These are phyloP conservation scores for Dendrophyllia cribrosa DNA, from an alignment of 64 coral and sea anemone species.

Conservation along the genomic window DNA sequence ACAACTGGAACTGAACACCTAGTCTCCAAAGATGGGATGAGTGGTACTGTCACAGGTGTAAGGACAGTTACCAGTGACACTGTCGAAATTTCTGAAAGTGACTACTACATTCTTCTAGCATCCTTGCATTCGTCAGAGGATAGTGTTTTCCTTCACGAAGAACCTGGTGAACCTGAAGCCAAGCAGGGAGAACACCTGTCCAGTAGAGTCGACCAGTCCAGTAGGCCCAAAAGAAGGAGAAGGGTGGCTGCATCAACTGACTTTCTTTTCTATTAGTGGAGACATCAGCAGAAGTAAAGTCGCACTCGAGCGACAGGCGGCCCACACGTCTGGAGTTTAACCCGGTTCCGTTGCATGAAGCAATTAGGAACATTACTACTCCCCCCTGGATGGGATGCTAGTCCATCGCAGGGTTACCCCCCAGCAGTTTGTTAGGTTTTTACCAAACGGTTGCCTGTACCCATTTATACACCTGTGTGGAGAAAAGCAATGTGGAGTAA, in stretches of 20 bases:
- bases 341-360: too few relatives aligned
- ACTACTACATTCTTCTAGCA: conserved; percentile 41
- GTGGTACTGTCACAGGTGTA: conserved; percentile 15
- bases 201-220: conserved; percentile 9
- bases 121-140: conserved; percentile 48
- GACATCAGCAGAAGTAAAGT: not conserved
- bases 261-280: conserved; percentile 30
- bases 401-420: too few relatives aligned
- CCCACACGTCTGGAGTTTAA: too few relatives aligned
- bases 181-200: conserved; percentile 16
- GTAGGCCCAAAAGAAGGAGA: conserved; percentile 38
- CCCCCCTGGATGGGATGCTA: too few relatives aligned
- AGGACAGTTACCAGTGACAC: conserved; percentile 33
- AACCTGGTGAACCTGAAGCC: conserved; percentile 14
- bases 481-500: too few relatives aligned
- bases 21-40: conserved; percentile 44
- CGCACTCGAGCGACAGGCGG: too few relatives aligned
- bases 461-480: too few relatives aligned
- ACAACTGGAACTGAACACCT: conserved; percentile 42
- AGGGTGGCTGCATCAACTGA: conserved; percentile 49
- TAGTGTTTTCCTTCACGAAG: conserved; percentile 9
- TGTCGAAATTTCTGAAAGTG: conserved; percentile 15
- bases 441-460: too few relatives aligned
- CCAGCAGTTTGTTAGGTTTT: too few relatives aligned
- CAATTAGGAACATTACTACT: too few relatives aligned